phyloP scores from a whole-genome alignment of 2,888 invertebrate genomes.

The Cryptosula pallasiana region DNA sequence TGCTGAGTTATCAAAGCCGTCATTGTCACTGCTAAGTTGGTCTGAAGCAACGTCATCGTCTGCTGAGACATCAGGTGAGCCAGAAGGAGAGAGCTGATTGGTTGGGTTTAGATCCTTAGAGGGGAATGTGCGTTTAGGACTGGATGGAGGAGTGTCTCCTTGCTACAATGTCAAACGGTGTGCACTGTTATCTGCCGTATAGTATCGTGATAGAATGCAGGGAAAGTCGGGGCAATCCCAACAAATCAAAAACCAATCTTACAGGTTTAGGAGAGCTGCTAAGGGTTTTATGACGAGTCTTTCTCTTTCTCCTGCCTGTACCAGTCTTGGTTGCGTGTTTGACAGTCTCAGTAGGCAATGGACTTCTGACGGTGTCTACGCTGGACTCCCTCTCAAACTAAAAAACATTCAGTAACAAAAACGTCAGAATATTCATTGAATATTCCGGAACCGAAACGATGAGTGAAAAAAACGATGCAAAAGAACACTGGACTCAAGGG shows the following conservation, averaged over 20 bases:
- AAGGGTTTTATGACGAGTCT: not conserved
- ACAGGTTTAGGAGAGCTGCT: not conserved
- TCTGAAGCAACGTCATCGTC: not conserved
- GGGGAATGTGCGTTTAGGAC: not conserved
- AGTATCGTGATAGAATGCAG: too few species aligned
- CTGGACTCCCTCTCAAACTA: slow-evolving; percentile 4
- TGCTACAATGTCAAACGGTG: too few species aligned
- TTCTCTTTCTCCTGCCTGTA: not conserved
- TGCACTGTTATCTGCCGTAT: too few species aligned
- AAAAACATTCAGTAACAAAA: not conserved
- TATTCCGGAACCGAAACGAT: too few species aligned
- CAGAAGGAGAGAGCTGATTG: not conserved
- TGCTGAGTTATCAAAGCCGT: not conserved
- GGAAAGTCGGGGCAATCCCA: too few species aligned
- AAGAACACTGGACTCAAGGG: too few species aligned
- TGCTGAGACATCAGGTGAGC: not conserved
- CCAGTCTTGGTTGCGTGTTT: not conserved
- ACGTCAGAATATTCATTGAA: too few species aligned
- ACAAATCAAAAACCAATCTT: too few species aligned
- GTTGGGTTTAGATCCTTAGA: not conserved
- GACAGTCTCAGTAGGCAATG: not conserved
- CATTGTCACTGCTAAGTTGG: slow-evolving; percentile 7
- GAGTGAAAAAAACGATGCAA: too few species aligned
- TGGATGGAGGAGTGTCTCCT: too few species aligned
- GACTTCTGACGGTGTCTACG: not conserved